Evolutionary conservation across 2,797 vertebrate genomes (phyloP), one percentile per base, ranked within the genome.

Genomic region (Danio choprae): DNA sequence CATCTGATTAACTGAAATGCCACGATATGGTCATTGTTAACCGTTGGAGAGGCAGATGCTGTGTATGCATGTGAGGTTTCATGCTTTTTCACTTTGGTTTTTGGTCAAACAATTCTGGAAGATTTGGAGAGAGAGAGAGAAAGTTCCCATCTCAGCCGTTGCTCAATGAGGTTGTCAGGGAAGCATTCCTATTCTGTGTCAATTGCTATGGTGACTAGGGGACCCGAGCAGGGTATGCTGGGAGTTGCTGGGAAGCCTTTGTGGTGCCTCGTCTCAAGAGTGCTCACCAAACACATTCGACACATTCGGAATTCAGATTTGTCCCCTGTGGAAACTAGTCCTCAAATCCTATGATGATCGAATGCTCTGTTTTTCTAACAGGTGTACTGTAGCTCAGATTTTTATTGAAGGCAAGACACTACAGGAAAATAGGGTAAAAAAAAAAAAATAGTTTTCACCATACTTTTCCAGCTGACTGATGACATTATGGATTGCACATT

Each of bases 201-300:
- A 86, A 91, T 93, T 89, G 87, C 91, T 92, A 92, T 90, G 92
- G 91, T 91, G 92, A 93, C 91, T 84, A 86, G 83, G 82, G 86
- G 87, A 87, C 76, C 84, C 50, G 77, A 84, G 88, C 82, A 83
- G 87, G 86, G 84, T 84, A 85, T 77, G 80, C 86, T 88, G 89
- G 86, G 79, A 82, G 79, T 85, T 80, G 73, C 73, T 75, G 68
- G 68, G 43, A 74, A 67, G 62, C 68, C 86, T 89, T 86, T 90
- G 86, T 91, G 89, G 91, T 87, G 85, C 81, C 81, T 82, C 84
- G 81, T 74, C 68, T 62, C 67, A 89, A 87, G 84, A 88, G 79
- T 55, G 83, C 69, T 68, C 63, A 68, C 44, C 59, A 77, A 83
- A 83, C 81, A 68, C 81, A 68, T 74, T 68, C 16, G 70, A 79